phyloP scores from a whole-genome alignment of 2,113 vertebrate species.

The Erythrolamprus reginae region DNA sequence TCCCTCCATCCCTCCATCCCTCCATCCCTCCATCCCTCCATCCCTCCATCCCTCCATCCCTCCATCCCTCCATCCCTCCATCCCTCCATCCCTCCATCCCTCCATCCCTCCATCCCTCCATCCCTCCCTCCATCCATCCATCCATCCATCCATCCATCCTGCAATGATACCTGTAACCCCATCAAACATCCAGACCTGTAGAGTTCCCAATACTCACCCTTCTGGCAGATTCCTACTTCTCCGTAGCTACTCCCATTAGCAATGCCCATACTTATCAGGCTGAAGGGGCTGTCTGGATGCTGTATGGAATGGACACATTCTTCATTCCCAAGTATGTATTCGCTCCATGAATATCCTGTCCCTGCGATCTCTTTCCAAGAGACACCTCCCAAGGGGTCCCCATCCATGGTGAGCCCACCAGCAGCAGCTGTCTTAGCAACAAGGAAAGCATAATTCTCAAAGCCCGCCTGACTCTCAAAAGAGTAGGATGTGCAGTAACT shows the following conservation, averaged over 20 bases:
- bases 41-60: no score
- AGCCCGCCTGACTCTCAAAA: conserved; percentile 43
- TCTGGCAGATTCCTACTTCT: conserved; percentile 56
- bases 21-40: no score
- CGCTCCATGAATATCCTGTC: conserved; percentile 69
- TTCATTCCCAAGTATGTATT: conserved; percentile 47
- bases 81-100: no score
- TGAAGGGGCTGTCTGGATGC: conserved; percentile 54
- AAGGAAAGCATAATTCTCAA: conserved; percentile 62
- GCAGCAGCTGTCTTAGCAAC: conserved; percentile 48
- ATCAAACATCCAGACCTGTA: background rate
- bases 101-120: no score
- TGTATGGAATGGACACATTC: conserved; percentile 30
- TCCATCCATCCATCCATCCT: no score
- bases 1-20: no score
- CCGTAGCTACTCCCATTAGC: conserved; percentile 60
- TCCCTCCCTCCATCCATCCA: no score
- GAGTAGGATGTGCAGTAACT: conserved; percentile 67
- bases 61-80: no score
- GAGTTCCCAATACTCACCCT: conserved; percentile 33
- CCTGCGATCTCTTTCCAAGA: conserved; percentile 58
- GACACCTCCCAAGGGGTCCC: background rate
- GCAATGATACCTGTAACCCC: background rate
- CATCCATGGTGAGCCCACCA: conserved; percentile 55
- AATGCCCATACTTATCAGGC: conserved; percentile 68